phyloP scores from a whole-genome alignment of 1,140 invertebrate species.

The Brachionus rotundiformis region DNA sequence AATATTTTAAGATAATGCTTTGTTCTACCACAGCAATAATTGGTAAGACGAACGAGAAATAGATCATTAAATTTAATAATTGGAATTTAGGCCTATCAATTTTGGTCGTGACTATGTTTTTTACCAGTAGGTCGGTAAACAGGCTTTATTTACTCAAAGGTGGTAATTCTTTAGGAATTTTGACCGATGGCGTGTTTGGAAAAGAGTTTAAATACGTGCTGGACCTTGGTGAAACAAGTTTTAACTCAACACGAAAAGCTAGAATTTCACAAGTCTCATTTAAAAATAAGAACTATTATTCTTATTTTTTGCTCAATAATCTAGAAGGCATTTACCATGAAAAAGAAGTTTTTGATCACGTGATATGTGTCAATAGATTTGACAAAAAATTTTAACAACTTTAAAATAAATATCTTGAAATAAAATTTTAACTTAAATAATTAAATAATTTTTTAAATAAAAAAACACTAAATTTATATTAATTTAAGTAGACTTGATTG shows the following conservation, averaged over 20 bases:
- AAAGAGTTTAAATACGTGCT: conserved; percentile 28
- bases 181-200: conserved; percentile 43
- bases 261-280: conserved; percentile 23
- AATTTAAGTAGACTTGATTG: too few relatives aligned
- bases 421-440: too few relatives aligned
- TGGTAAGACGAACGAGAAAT: not conserved
- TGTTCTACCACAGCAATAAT: conserved; percentile 23
- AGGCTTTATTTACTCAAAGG: conserved; percentile 39
- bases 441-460: too few relatives aligned
- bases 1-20: conserved; percentile 18
- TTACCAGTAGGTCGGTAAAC: conserved; percentile 31
- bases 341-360: conserved; percentile 46
- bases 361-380: conserved; percentile 27
- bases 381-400: not conserved
- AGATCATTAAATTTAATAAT: not conserved
- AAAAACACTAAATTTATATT: too few relatives aligned
- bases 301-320: conserved; percentile 48
- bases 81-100: not conserved
- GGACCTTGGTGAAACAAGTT: conserved; percentile 3
- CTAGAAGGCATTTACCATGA: conserved; percentile 20
- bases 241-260: not conserved
- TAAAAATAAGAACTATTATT: conserved; percentile 40
- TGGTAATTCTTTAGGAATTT: not conserved
- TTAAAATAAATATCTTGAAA: too few relatives aligned
- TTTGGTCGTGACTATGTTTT: conserved; percentile 29